phyloP scores from a whole-genome alignment of 2,888 invertebrate genomes.

The Chorisops tibialis region DNA sequence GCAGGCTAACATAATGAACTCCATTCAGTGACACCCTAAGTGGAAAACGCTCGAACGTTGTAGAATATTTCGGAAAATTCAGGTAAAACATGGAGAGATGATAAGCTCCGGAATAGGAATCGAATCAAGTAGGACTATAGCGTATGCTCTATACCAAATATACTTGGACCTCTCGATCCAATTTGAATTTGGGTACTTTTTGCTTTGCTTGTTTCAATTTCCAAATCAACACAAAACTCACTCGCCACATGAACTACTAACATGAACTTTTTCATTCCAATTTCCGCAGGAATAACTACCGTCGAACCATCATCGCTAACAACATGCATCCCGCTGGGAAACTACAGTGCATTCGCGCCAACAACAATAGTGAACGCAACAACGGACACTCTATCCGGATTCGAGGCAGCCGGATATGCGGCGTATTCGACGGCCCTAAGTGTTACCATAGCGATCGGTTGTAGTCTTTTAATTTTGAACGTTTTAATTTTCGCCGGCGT shows the following conservation, averaged over 20 bases:
- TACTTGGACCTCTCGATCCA: neutral
- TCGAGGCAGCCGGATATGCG: constrained; percentile 77
- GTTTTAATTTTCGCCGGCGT: constrained; percentile 92
- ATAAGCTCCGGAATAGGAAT: no score
- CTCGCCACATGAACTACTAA: neutral
- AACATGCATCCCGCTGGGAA: constrained; percentile 57
- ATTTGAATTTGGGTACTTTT: neutral
- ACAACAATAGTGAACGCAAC: constrained; percentile 62
- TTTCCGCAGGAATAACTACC: constrained; percentile 46
- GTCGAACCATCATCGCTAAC: constrained; percentile 54
- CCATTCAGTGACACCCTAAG: no score
- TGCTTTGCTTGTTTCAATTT: neutral
- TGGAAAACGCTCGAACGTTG: no score
- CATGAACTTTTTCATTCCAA: neutral
- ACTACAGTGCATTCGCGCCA: constrained; percentile 52
- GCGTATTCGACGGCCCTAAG: constrained; percentile 88
- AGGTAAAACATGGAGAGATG: no score
- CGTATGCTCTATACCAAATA: no score
- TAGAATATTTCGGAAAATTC: no score
- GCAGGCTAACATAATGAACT: no score
- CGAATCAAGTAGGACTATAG: no score
- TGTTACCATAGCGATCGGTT: constrained; percentile 92
- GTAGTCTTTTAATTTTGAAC: constrained; percentile 85
- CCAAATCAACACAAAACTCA: neutral
- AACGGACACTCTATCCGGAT: constrained; percentile 72